These are phyloP conservation scores for Lithophane semibrunnea DNA, from an alignment of 2,888 invertebrate genomes.

Conservation along the genomic window DNA sequence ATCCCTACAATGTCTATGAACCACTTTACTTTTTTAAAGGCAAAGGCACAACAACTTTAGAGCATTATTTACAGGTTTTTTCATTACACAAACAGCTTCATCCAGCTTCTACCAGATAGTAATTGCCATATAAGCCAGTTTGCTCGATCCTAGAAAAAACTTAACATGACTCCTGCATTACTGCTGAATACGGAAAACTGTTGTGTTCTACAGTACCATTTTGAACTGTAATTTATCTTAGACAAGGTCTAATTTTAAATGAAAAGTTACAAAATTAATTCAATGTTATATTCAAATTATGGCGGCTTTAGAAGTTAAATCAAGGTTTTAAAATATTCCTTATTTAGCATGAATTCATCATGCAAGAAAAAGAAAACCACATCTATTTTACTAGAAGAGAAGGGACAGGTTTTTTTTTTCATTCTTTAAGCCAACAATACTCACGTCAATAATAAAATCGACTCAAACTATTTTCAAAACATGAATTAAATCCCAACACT, in stretches of 20 bases:
- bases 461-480: neutral
- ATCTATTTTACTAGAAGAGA: slow-evolving; percentile 11
- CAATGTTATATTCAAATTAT: slow-evolving; percentile 37
- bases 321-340: slow-evolving; percentile 29
- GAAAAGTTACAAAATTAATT: slow-evolving; percentile 1
- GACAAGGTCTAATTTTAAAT: slow-evolving; percentile 50
- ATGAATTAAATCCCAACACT: neutral
- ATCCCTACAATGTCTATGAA: slow-evolving; percentile 64
- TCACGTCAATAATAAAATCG: neutral
- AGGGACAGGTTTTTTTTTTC: neutral
- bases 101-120: slow-evolving; percentile 75
- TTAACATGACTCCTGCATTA: slow-evolving; percentile 67
- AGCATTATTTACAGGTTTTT: slow-evolving; percentile 72
- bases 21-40: slow-evolving; percentile 63
- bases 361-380: neutral
- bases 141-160: slow-evolving; percentile 73
- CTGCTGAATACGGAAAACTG: slow-evolving; percentile 62
- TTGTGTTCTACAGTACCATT: slow-evolving; percentile 57
- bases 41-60: slow-evolving; percentile 51
- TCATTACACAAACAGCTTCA: slow-evolving; percentile 76
- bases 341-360: slow-evolving; percentile 13
- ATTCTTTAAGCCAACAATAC: neutral
- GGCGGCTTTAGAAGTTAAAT: slow-evolving; percentile 43
- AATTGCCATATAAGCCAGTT: slow-evolving; percentile 77
- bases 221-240: slow-evolving; percentile 51